Evolutionary conservation across 2,888 invertebrate genomes (phyloP), one percentile per base, ranked within the genome.

Genomic region (Pachydiplax longipennis): DNA sequence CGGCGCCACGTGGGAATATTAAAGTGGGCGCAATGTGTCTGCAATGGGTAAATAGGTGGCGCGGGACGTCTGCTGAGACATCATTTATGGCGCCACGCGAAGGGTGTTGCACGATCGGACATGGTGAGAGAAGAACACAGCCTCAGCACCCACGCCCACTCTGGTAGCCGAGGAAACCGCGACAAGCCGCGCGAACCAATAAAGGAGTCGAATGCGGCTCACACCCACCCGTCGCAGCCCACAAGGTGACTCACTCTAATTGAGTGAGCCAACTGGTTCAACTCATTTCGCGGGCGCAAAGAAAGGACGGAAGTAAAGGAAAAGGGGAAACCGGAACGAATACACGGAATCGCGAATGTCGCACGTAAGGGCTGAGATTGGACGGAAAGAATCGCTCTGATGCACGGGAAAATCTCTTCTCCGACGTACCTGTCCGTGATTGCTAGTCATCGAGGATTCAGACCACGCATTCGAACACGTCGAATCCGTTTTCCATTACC

Each of bases 121-220:
- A 83, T 37, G 37, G 40, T 4, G 58, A 2, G 83, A n/a, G 53
- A 6, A n/a, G 53, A 2, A 15, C 18, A 35, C 18, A 22, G 25
- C 37, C 10, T 61, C 35, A 3, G 13, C 87, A 87, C 87, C 87
- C 61, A 83, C 83, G 58, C 83, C 40, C 37, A 37, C 31, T 10
- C 25, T n/a, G n/a, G 65, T 53, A n/a, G 35, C 83, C 3, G 31
- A 31, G 22, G 35, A 22, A 83, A 35, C 87, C 65, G n/a, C 58
- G 37, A 87, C 12, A 61, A 35, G 65, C 40, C 80, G 35, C 35
- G 37, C 80, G 44, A 81, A 44, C 53, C 83, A 31, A 83, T 48
- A 83, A 83, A 58, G 61, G 87, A 87, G 22, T 87, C 87, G 65
- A 87, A 87, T 37, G 35, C 61, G 35, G 87, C 53, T 25, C 83